Evolutionary conservation across 2,888 invertebrate species (phyloP).

Genomic region (Hyalella azteca): DNA sequence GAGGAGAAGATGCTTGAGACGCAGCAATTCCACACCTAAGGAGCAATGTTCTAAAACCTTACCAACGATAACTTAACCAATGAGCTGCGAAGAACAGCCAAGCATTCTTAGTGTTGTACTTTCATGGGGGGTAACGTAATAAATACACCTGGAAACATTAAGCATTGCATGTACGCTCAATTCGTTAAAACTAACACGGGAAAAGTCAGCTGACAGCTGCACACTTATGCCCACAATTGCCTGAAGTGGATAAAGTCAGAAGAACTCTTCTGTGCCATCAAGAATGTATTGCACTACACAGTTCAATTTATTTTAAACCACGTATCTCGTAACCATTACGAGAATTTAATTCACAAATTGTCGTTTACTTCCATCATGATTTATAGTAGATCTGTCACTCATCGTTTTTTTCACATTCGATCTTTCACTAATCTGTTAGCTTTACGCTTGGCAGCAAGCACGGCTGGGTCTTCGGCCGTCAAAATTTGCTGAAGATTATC

Average conservation of each 20-base stretch:
- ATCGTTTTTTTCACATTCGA: background rate
- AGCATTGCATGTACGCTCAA: conserved; percentile 2
- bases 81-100: background rate
- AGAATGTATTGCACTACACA: background rate
- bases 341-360: background rate
- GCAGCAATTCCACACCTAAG: background rate
- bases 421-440: background rate
- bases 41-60: background rate
- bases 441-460: conserved; percentile 10
- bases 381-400: too few relatives aligned
- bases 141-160: conserved; percentile 29
- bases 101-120: conserved; percentile 25
- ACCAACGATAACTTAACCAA: conserved; percentile 12
- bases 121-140: conserved; percentile 17
- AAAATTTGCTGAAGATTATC: conserved; percentile 28
- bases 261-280: background rate
- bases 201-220: background rate
- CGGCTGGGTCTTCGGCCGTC: conserved; percentile 32
- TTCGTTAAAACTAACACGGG: background rate
- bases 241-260: background rate
- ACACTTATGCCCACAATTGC: background rate
- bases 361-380: too few relatives aligned
- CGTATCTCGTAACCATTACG: background rate
- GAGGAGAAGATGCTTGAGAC: background rate
- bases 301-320: background rate